phyloP scores from a whole-genome alignment of 2,888 invertebrate genomes.

The Drosophila subsilvestris region DNA sequence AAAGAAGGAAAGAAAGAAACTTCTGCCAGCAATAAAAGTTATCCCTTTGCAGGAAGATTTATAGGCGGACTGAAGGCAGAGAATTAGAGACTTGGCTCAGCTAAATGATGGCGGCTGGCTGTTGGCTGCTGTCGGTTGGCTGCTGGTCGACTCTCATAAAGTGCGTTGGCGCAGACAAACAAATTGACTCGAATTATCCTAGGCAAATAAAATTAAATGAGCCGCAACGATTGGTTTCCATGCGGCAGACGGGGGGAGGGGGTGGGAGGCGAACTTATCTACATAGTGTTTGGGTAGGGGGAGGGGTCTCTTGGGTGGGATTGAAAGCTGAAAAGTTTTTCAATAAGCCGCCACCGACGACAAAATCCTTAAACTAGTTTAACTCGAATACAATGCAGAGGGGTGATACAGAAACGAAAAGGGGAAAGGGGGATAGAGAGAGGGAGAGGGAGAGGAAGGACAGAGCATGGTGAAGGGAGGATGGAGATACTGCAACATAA shows the following conservation, averaged over 20 bases:
- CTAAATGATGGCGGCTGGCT: slow-evolving; percentile 30
- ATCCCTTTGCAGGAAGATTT: not conserved
- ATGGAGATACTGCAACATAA: slow-evolving; percentile 30
- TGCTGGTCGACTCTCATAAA: slow-evolving; percentile 32
- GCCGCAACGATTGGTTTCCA: slow-evolving; percentile 54
- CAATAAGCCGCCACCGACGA: slow-evolving; percentile 63
- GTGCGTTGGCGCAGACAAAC: slow-evolving; percentile 50
- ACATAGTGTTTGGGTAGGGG: not conserved
- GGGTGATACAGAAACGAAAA: not conserved
- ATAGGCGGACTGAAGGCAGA: not conserved
- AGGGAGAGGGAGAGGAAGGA: not conserved
- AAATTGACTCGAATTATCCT: slow-evolving; percentile 68
- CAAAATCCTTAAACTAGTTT: slow-evolving; percentile 72
- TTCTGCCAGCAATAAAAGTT: slow-evolving; percentile 36
- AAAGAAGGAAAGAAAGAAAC: slow-evolving; percentile 17
- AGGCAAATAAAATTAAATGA: slow-evolving; percentile 64
- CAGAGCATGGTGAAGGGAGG: slow-evolving; percentile 2
- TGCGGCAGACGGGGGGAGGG: not conserved
- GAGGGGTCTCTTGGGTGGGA: too few species aligned
- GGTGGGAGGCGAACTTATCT: slow-evolving; percentile 43
- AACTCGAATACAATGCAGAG: slow-evolving; percentile 47
- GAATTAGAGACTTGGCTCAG: slow-evolving; percentile 6
- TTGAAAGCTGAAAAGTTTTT: slow-evolving; percentile 59
- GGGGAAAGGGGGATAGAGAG: not conserved
- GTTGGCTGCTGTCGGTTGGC: not conserved